Evolutionary conservation across 2,888 invertebrate species (phyloP).

Genomic region (Leptarthrus brevirostris): DNA sequence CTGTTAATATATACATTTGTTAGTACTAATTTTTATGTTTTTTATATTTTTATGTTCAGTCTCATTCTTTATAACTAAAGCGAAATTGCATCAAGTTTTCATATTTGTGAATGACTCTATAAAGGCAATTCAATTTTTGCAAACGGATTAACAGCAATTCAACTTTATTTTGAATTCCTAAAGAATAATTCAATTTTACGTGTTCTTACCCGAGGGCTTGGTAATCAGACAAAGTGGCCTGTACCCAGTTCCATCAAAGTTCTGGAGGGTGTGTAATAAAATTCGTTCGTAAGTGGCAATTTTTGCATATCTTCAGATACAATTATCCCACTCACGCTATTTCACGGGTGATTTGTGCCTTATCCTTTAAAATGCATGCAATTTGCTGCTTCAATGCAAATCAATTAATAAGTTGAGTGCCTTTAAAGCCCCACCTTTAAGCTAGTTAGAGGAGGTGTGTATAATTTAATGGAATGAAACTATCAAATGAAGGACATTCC

Average conservation of each 20-base stretch:
- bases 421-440: neutral
- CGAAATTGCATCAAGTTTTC: too few species aligned
- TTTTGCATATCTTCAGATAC: slow-evolving; percentile 6
- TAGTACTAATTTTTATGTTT: too few species aligned
- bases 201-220: neutral
- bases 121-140: too few species aligned
- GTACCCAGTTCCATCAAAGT: slow-evolving; percentile 18
- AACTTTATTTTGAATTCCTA: too few species aligned
- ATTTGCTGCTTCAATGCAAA: slow-evolving; percentile 15
- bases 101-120: too few species aligned
- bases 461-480: too few species aligned
- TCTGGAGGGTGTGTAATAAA: slow-evolving; percentile 4
- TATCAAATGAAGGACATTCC: too few species aligned
- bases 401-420: neutral
- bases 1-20: too few species aligned
- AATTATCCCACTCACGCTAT: slow-evolving; percentile 11
- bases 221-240: neutral
- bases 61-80: too few species aligned
- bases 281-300: slow-evolving; percentile 17
- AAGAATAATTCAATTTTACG: neutral
- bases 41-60: too few species aligned
- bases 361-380: slow-evolving; percentile 9
- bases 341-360: slow-evolving; percentile 5
- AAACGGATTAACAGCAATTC: too few species aligned
- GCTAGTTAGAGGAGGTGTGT: too few species aligned